These are phyloP conservation scores for Magallana nippona DNA, from an alignment of 2,888 invertebrate genomes.

Conservation along the genomic window DNA sequence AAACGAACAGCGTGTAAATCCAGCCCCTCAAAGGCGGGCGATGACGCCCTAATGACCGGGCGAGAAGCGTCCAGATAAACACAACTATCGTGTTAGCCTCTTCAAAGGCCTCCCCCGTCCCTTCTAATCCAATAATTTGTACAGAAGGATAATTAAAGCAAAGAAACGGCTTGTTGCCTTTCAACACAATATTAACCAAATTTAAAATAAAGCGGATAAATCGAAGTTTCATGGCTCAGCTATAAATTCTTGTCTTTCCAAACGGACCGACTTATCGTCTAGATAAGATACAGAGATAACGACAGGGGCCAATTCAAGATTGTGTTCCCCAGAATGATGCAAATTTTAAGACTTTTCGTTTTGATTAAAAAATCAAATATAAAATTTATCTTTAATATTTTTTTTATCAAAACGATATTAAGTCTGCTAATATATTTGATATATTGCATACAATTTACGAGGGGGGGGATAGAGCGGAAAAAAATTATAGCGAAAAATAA, in stretches of 20 bases:
- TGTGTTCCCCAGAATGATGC: background rate
- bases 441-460: background rate
- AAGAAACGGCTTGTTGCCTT: background rate
- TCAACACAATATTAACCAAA: constrained; percentile 22
- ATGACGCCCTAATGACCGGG: constrained; percentile 22
- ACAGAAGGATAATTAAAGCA: constrained; percentile 27
- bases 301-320: constrained; percentile 11
- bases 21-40: constrained; percentile 15
- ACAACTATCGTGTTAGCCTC: background rate
- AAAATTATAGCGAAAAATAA: too few relatives aligned
- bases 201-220: constrained; percentile 24
- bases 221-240: constrained; percentile 26
- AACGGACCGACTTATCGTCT: constrained; percentile 12
- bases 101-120: constrained; percentile 31
- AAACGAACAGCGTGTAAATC: constrained; percentile 30
- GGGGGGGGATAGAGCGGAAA: background rate
- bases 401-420: too few relatives aligned
- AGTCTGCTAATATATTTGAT: background rate
- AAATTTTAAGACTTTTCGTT: background rate
- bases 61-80: constrained; percentile 19
- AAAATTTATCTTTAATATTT: background rate
- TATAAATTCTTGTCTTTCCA: constrained; percentile 30
- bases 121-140: constrained; percentile 31
- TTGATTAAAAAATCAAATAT: background rate
- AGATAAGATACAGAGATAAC: constrained; percentile 1